These are phyloP conservation scores for Nannobrachium achirus DNA, from an alignment of 2,113 vertebrate genomes.

Conservation along the genomic window DNA sequence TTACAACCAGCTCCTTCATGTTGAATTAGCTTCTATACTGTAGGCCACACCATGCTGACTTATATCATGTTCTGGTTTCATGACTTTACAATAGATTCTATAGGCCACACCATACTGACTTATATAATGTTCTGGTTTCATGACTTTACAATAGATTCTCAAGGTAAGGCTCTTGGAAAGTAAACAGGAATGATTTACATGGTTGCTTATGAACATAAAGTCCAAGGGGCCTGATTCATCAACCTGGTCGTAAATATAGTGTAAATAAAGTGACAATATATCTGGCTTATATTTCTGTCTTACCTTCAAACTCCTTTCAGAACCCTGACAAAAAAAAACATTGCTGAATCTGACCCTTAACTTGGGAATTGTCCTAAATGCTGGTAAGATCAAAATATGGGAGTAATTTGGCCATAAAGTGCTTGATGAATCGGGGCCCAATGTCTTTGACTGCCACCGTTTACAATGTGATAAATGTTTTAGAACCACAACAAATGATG, in stretches of 20 bases:
- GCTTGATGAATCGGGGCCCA: too few species aligned
- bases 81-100: conserved; percentile 6
- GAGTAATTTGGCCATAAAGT: too few species aligned
- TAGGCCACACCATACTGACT: conserved; percentile 17
- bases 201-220: neutral
- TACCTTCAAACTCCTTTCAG: too few species aligned
- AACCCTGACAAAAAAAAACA: too few species aligned
- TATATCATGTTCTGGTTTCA: conserved; percentile 9
- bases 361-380: neutral
- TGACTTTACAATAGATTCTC: conserved; percentile 6
- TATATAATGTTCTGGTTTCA: conserved; percentile 9
- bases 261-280: too few species aligned
- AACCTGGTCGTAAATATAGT: too few species aligned
- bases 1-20: conserved; percentile 36
- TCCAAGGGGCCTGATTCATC: too few species aligned
- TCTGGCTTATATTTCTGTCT: too few species aligned
- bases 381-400: too few species aligned
- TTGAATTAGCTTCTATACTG: neutral
- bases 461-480: neutral
- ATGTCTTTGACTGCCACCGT: too few species aligned
- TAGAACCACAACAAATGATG: neutral
- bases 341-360: too few species aligned
- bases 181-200: neutral
- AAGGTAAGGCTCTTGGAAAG: neutral
- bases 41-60: conserved; percentile 13